These are phyloP conservation scores for Neodiprion lecontei DNA, from an alignment of 1,140 invertebrate species.

Conservation along the genomic window DNA sequence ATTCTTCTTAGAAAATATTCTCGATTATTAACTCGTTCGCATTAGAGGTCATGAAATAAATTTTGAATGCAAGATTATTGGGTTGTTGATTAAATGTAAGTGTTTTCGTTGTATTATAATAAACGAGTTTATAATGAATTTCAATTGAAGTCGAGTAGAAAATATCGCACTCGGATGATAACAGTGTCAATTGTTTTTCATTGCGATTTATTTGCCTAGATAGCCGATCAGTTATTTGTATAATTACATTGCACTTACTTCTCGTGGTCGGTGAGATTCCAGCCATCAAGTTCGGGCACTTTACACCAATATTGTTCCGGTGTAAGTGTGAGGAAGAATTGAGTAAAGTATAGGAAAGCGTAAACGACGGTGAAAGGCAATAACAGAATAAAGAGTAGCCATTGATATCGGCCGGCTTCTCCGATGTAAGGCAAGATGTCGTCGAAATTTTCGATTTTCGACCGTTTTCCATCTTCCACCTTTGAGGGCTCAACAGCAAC, in stretches of 20 bases:
- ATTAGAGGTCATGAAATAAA: too few relatives aligned
- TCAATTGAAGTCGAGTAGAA: too few relatives aligned
- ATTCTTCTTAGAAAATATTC: too few relatives aligned
- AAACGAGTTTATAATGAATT: too few relatives aligned
- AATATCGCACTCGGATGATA: too few relatives aligned
- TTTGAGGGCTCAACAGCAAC: neutral
- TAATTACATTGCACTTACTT: conserved; percentile 43
- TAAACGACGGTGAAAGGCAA: conserved; percentile 73
- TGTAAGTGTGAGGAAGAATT: conserved; percentile 83
- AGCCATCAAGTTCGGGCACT: conserved; percentile 60
- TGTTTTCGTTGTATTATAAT: too few relatives aligned
- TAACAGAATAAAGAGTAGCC: conserved; percentile 83
- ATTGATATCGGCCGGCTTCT: conserved; percentile 88
- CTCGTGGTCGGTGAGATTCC: conserved; percentile 53
- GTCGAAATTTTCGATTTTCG: conserved; percentile 76
- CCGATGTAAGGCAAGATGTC: conserved; percentile 85
- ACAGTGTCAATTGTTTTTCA: too few relatives aligned
- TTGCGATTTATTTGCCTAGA: neutral
- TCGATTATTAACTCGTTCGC: too few relatives aligned
- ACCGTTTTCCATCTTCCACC: conserved; percentile 40
- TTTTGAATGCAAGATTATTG: too few relatives aligned
- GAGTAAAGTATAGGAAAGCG: conserved; percentile 85
- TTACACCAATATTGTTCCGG: conserved; percentile 82
- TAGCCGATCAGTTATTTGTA: neutral
- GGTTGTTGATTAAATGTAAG: too few relatives aligned